A percentile compares a stretch with the other conserved stretches of the same genome.
These are phyloP conservation scores for Microctenopoma lineatum DNA, from an alignment of 2,797 vertebrate genomes.

Conservation along the genomic window DNA sequence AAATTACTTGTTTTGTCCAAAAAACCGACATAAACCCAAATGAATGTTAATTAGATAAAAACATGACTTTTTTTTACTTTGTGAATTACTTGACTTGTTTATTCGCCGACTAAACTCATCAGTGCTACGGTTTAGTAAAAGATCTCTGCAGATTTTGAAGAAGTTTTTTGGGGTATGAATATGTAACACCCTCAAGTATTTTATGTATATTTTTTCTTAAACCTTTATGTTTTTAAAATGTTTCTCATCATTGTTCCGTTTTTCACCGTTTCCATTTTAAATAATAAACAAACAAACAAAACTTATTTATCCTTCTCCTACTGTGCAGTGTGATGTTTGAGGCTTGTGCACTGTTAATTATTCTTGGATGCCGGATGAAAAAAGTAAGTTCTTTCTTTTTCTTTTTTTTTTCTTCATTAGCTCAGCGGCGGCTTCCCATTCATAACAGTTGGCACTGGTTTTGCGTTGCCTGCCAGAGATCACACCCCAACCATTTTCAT, in stretches of 20 bases:
- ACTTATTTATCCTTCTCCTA: conserved; percentile 20
- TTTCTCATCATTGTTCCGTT: not conserved
- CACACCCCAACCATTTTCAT: conserved; percentile 80
- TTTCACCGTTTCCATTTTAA: conserved; percentile 13
- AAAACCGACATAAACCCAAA: not conserved
- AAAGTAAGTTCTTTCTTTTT: conserved; percentile 48
- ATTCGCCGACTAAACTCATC: not conserved
- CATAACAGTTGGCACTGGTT: conserved; percentile 80
- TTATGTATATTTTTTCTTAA: not conserved
- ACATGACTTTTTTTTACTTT: no score
- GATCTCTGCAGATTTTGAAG: conserved; percentile 35
- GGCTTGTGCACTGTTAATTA: conserved; percentile 78
- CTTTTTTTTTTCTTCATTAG: conserved; percentile 65
- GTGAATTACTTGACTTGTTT: not conserved
- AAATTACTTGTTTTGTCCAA: not conserved
- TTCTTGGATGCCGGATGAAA: conserved; percentile 77
- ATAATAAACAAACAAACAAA: conserved; percentile 22
- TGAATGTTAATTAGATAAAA: not conserved
- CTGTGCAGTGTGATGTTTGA: conserved; percentile 60
- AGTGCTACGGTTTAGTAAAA: conserved; percentile 6
- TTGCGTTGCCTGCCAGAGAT: conserved; percentile 78
- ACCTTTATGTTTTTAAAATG: not conserved
- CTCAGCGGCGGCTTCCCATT: conserved; percentile 80
- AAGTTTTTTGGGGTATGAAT: not conserved
- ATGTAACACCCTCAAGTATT: not conserved